A percentile compares a stretch with the other conserved stretches of the same genome.
phyloP scores from a whole-genome alignment of 1,140 invertebrate genomes.

The Vanessa atalanta region DNA sequence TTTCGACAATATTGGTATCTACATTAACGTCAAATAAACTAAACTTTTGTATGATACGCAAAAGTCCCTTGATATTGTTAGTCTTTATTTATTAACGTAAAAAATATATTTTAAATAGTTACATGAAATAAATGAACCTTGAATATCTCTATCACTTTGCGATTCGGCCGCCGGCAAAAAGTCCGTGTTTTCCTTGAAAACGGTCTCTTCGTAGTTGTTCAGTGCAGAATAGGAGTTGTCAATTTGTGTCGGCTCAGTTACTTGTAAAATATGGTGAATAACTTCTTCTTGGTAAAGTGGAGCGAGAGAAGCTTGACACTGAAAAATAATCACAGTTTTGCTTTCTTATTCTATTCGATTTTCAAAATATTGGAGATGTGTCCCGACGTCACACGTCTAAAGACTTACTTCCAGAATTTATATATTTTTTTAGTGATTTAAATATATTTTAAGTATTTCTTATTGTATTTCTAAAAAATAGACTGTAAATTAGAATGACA shows the following conservation, averaged over 20 bases:
- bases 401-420: no score
- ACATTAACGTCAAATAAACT: no score
- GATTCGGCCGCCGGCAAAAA: slow-evolving; percentile 28
- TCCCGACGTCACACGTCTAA: no score
- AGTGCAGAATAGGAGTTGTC: slow-evolving; percentile 9
- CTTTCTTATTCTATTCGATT: no score
- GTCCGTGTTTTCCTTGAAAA: slow-evolving; percentile 13
- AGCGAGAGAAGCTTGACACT: slow-evolving; percentile 70
- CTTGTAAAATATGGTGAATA: slow-evolving; percentile 40
- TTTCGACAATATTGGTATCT: no score
- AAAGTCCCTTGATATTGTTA: no score
- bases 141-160: slow-evolving; percentile 26
- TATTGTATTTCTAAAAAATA: no score
- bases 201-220: neutral
- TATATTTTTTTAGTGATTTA: no score
- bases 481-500: no score
- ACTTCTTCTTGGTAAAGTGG: slow-evolving; percentile 65
- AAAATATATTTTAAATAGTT: neutral
- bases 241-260: slow-evolving; percentile 24
- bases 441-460: no score
- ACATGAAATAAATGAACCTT: neutral
- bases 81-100: no score
- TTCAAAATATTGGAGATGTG: neutral
- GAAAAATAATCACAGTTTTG: slow-evolving; percentile 29
- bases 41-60: no score